These are phyloP conservation scores for Crenichthys baileyi DNA, from an alignment of 2,797 vertebrate genomes.

Conservation along the genomic window DNA sequence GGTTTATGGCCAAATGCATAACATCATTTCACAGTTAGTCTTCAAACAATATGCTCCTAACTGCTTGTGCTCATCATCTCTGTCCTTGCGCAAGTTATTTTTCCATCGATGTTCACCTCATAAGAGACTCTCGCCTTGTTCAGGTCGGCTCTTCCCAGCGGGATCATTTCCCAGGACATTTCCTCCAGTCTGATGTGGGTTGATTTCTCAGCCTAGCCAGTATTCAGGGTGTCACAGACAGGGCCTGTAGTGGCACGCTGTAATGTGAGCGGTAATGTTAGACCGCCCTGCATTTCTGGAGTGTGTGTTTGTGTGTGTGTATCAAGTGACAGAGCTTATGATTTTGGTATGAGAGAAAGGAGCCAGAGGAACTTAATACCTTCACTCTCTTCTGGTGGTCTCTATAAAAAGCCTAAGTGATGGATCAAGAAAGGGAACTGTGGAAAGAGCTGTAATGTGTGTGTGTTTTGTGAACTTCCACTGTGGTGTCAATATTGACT, in stretches of 20 bases:
- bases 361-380: conserved; percentile 41
- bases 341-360: conserved; percentile 55
- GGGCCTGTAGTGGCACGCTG: conserved; percentile 57
- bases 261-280: conserved; percentile 64
- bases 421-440: conserved; percentile 12
- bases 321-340: conserved; percentile 29
- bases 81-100: neutral
- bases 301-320: conserved; percentile 13
- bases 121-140: neutral
- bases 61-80: neutral
- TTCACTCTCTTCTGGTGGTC: conserved; percentile 5
- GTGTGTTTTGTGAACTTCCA: conserved; percentile 32
- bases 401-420: conserved; percentile 22
- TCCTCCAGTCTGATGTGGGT: neutral
- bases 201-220: conserved; percentile 19
- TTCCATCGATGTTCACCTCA: neutral
- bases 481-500: conserved; percentile 12
- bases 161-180: conserved; percentile 2
- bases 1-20: neutral
- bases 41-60: neutral
- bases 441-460: neutral
- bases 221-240: conserved; percentile 18
- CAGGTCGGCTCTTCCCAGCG: neutral
- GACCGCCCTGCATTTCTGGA: conserved; percentile 46
- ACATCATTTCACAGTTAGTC: conserved; percentile 11